A percentile compares a stretch with the other conserved stretches of the same genome.
Conservation (phyloP, 2,888 invertebrate species). For the Branchipolynoe longqiensis region DNA sequence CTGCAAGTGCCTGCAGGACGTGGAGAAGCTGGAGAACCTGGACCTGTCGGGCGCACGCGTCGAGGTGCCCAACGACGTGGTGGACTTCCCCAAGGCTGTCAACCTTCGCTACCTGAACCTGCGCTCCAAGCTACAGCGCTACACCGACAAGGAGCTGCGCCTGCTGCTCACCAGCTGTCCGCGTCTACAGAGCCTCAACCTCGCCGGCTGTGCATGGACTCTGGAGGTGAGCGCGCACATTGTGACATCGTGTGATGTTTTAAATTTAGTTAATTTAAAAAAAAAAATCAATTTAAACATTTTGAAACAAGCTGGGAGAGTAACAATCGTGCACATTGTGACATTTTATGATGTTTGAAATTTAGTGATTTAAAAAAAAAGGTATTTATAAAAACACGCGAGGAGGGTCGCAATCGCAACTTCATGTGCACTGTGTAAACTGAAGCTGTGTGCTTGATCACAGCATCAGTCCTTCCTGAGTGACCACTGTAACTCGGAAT, state of each 20-base stretch:
- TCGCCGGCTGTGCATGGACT: slow-evolving; percentile 70
- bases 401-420: too few relatives aligned
- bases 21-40: slow-evolving; percentile 69
- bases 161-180: slow-evolving; percentile 73
- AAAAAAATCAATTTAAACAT: too few relatives aligned
- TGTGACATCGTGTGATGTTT: background rate
- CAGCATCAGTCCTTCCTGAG: too few relatives aligned
- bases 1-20: slow-evolving; percentile 69
- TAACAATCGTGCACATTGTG: too few relatives aligned
- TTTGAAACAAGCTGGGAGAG: too few relatives aligned
- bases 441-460: too few relatives aligned
- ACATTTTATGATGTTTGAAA: too few relatives aligned
- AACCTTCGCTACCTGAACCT: slow-evolving; percentile 74
- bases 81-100: slow-evolving; percentile 66
- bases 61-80: slow-evolving; percentile 69
- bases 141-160: slow-evolving; percentile 68
- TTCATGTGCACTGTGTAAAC: too few relatives aligned
- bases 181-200: slow-evolving; percentile 76
- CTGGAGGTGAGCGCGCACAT: slow-evolving; percentile 23
- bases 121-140: slow-evolving; percentile 72
- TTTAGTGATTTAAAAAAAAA: too few relatives aligned
- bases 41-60: slow-evolving; percentile 72
- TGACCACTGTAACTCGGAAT: too few relatives aligned
- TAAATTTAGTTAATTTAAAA: background rate
- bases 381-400: too few relatives aligned